Evolutionary conservation across 2,797 vertebrate species (phyloP).

Genomic region (Setipinna tenuifilis): DNA sequence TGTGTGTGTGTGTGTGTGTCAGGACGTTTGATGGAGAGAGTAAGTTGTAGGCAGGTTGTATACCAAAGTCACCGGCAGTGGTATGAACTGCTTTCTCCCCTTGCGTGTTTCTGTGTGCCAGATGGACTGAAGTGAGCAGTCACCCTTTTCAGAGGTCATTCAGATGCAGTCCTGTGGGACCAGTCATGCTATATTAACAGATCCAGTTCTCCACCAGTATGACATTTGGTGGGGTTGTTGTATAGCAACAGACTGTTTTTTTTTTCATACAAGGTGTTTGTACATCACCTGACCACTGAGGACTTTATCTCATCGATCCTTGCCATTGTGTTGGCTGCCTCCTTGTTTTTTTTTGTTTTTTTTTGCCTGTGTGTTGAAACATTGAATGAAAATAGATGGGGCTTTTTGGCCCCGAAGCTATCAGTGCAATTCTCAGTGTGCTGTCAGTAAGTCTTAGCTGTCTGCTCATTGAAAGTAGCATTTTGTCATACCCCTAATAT

Average conservation of each 20-base stretch:
- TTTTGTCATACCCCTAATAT: slow-evolving; percentile 16
- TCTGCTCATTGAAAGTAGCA: slow-evolving; percentile 7
- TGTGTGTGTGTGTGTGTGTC: slow-evolving; percentile 11
- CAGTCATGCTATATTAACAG: background rate
- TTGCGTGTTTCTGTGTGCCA: background rate
- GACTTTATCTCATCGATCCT: background rate
- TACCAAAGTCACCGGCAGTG: slow-evolving; percentile 22
- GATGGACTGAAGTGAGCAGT: slow-evolving; percentile 19
- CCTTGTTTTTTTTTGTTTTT: background rate
- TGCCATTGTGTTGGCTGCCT: background rate
- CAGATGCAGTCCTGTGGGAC: background rate
- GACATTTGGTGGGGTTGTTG: background rate
- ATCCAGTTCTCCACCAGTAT: background rate
- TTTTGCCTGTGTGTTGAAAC: background rate
- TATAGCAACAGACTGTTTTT: slow-evolving; percentile 27
- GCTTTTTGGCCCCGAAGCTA: slow-evolving; percentile 38
- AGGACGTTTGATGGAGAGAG: slow-evolving; percentile 30
- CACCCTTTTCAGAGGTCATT: slow-evolving; percentile 18
- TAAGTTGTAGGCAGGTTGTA: slow-evolving; percentile 39
- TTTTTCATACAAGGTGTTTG: slow-evolving; percentile 17
- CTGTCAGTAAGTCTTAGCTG: slow-evolving; percentile 3
- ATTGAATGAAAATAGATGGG: slow-evolving; percentile 36
- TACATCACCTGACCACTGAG: background rate
- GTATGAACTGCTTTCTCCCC: background rate
- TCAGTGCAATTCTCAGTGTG: slow-evolving; percentile 33